Evolutionary conservation across 1,140 invertebrate genomes (phyloP).

Genomic region (Harpegnathos saltator): DNA sequence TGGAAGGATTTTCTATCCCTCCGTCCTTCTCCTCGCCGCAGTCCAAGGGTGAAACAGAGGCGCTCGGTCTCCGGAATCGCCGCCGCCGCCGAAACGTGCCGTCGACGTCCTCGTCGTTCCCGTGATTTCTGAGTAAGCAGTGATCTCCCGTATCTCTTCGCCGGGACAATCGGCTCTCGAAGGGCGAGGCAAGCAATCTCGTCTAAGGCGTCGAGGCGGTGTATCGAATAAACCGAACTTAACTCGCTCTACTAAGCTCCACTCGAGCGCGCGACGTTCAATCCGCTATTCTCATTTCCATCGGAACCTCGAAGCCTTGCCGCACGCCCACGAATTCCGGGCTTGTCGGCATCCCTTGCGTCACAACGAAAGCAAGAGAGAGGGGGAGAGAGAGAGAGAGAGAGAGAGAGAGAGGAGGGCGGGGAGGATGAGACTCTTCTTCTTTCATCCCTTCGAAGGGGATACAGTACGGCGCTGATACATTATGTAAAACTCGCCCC

Average conservation of each 20-base stretch:
- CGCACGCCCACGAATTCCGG: constrained; percentile 22
- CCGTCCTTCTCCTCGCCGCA: too few species aligned
- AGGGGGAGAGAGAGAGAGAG: too few species aligned
- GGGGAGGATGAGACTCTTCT: background rate
- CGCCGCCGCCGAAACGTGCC: background rate
- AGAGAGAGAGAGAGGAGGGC: too few species aligned
- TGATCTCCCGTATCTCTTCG: constrained; percentile 18
- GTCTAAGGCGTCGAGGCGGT: constrained; percentile 34
- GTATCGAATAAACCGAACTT: constrained; percentile 76
- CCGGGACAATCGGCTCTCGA: constrained; percentile 29
- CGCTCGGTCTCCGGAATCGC: too few species aligned
- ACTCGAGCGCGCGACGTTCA: constrained; percentile 61
- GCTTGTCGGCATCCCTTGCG: background rate
- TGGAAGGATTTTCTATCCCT: too few species aligned
- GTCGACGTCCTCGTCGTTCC: too few species aligned
- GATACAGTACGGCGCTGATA: constrained; percentile 37
- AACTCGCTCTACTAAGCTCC: constrained; percentile 70
- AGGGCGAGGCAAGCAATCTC: constrained; percentile 35
- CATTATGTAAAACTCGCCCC: constrained; percentile 60
- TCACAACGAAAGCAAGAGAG: background rate
- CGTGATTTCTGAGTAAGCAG: constrained; percentile 15
- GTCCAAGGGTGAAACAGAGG: too few species aligned
- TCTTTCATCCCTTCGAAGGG: background rate
- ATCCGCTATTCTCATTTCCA: constrained; percentile 64
- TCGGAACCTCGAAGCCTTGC: constrained; percentile 14